These are phyloP conservation scores for Cenopis cana DNA, from an alignment of 2,888 invertebrate genomes.

Conservation along the genomic window DNA sequence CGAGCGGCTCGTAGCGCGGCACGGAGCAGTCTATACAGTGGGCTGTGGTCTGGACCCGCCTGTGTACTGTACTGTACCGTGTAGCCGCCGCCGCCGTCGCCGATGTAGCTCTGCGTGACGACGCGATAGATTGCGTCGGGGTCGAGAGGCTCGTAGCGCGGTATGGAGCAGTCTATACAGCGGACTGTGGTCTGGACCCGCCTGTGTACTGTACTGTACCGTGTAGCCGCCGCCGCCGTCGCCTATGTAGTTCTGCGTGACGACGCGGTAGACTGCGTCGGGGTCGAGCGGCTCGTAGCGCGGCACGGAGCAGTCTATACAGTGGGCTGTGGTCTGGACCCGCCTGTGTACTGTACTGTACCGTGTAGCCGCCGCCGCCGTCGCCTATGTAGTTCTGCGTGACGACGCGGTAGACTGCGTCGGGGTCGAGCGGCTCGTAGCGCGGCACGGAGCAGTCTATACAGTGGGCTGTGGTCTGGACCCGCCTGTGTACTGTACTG, in stretches of 20 bases:
- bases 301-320: constrained; percentile 87
- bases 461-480: constrained; percentile 80
- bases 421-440: constrained; percentile 84
- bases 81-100: constrained; percentile 89
- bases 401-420: constrained; percentile 87
- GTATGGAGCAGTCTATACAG: constrained; percentile 87
- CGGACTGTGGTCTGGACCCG: constrained; percentile 60
- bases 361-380: constrained; percentile 88
- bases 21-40: constrained; percentile 87
- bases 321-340: constrained; percentile 73
- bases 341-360: background rate
- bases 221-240: constrained; percentile 90
- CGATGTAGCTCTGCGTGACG: constrained; percentile 86
- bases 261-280: constrained; percentile 85
- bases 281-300: constrained; percentile 84
- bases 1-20: constrained; percentile 86
- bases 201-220: constrained; percentile 35
- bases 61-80: constrained; percentile 52
- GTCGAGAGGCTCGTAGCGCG: constrained; percentile 86
- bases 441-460: constrained; percentile 86
- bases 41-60: constrained; percentile 59
- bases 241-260: constrained; percentile 86
- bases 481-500: too few relatives aligned
- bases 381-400: constrained; percentile 86
- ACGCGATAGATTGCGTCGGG: constrained; percentile 85